Base-by-base conservation (phyloP, 64 coral and sea anemone species). In the Porites lutea region DNA sequence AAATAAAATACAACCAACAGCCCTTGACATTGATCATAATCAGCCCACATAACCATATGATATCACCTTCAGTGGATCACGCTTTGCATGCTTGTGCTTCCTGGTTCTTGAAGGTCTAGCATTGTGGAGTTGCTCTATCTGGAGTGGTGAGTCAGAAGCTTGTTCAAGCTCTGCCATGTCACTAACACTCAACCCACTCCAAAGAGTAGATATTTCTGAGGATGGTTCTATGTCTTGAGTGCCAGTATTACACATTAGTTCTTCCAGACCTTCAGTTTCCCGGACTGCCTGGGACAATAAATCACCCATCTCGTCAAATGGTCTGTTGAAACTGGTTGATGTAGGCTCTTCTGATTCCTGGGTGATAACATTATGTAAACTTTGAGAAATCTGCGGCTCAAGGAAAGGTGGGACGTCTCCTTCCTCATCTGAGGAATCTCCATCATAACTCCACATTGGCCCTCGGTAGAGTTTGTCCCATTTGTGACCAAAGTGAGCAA, bases 401-500 rank as follows among this genome's bases (percentile, higher is more conserved):
- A 8, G 14, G 3, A 45, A 3, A 44, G 79, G 10, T 3, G 21
- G 9, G 4, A 3, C 13, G 0, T 82, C 43, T 5, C 4, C 61
- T 82, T 60, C 22, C 45, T 60, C 79, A 13, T 60, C 22, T 2
- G n/a, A 62, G 0, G 55, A 22, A 2, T 82, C 45, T 44, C 61
- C 11, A 45, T 65, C 65, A 68, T 68, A 68, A 6, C 82, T 68
- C 93, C 87, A 95, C 64, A 72, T 79, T 27, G 87, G 93, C 8
- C 80, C 88, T 15, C 79, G 48, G 23, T 21, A 48, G 14, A 86
- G 74, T 8, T 14, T 71, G 13, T 65, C 53, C 79, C 86, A 94
- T 51, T 83, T 94, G 86, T 94, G 92, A 2, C 86, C 86, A 87
- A 94, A 94, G 60, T 89, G 92, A 16, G 75, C 59, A 82, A 93